Conservation (phyloP, 1,140 invertebrate species). For the Ostrea edulis region DNA sequence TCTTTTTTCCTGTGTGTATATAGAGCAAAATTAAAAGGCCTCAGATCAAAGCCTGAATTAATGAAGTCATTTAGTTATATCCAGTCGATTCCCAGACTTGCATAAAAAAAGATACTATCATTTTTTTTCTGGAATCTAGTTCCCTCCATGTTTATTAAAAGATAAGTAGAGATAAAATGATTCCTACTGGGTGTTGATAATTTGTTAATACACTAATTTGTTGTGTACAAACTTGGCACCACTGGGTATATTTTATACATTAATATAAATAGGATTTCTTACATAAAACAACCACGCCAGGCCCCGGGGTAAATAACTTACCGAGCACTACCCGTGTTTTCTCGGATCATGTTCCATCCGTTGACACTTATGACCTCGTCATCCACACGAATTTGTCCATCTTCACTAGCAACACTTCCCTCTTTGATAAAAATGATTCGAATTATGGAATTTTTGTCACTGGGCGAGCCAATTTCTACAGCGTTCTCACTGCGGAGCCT, state of each 20-base stretch:
- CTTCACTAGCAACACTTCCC: constrained; percentile 54
- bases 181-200: background rate
- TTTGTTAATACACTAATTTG: constrained; percentile 17
- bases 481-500: background rate
- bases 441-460: constrained; percentile 27
- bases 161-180: constrained; percentile 25
- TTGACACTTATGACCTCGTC: constrained; percentile 70
- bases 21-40: background rate
- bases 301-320: constrained; percentile 47
- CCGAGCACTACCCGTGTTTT: constrained; percentile 65
- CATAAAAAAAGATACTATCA: background rate
- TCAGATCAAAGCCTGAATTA: background rate
- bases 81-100: background rate
- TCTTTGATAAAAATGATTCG: constrained; percentile 59
- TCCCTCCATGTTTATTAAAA: constrained; percentile 1
- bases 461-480: background rate
- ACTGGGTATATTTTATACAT: background rate
- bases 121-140: background rate
- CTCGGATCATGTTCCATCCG: constrained; percentile 60
- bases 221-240: background rate
- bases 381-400: constrained; percentile 65
- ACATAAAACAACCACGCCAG: background rate
- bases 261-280: background rate
- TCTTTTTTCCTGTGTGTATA: background rate
- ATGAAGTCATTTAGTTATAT: background rate